phyloP scores from a whole-genome alignment of 2,888 invertebrate genomes.

The Leuctra nigra region DNA sequence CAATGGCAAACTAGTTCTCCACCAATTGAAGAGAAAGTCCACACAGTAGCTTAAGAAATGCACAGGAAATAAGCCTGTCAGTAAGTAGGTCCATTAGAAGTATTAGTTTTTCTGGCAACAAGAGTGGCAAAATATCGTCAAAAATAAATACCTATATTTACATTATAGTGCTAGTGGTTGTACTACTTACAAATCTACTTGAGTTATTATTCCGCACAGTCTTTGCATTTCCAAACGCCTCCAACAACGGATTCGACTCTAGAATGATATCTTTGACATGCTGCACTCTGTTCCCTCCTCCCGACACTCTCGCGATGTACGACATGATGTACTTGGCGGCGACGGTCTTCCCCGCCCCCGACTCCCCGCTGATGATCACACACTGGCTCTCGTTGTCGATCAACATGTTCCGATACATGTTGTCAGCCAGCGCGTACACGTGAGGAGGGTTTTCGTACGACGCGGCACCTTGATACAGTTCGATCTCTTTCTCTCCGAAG shows the following conservation, averaged over 20 bases:
- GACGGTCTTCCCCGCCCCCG: constrained; percentile 62
- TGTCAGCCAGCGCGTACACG: constrained; percentile 59
- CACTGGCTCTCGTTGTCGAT: constrained; percentile 63
- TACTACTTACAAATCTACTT: constrained; percentile 54
- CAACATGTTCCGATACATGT: constrained; percentile 65
- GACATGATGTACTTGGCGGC: constrained; percentile 61
- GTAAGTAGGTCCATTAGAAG: too few relatives aligned
- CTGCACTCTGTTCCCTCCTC: constrained; percentile 55
- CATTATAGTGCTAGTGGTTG: background rate
- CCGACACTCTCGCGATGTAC: constrained; percentile 56
- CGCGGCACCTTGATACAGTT: constrained; percentile 53
- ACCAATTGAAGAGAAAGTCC: too few relatives aligned
- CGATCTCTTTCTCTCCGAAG: constrained; percentile 55
- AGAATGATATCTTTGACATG: constrained; percentile 59
- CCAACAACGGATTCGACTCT: constrained; percentile 59
- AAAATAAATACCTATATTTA: background rate
- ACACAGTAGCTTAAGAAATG: too few relatives aligned
- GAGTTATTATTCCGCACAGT: constrained; percentile 61
- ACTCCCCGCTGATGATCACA: constrained; percentile 63
- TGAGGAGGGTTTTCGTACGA: constrained; percentile 66
- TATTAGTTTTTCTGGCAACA: too few relatives aligned
- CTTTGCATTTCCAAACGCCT: constrained; percentile 63
- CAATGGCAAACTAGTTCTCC: too few relatives aligned
- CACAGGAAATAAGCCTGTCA: too few relatives aligned
- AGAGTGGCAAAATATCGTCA: too few relatives aligned